phyloP scores from a whole-genome alignment of 2,797 vertebrate genomes.

The Brachymystax lenok region DNA sequence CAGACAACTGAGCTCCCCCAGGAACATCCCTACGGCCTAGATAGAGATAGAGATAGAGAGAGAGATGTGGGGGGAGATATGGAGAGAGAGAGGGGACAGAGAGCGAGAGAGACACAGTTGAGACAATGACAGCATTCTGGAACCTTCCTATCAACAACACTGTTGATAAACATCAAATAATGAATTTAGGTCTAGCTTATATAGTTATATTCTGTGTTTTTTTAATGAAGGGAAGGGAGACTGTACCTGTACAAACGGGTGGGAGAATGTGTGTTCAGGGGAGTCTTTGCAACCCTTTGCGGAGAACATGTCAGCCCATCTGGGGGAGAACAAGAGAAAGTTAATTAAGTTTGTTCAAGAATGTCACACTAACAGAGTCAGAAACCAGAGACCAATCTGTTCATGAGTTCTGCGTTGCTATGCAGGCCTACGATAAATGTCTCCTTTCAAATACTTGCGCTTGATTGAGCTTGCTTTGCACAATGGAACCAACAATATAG shows the following conservation, averaged over 20 bases:
- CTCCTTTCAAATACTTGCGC: background rate
- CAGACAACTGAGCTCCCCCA: conserved; percentile 90
- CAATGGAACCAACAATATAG: background rate
- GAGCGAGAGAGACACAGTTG: background rate
- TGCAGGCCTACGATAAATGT: background rate
- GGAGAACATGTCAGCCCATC: conserved; percentile 88
- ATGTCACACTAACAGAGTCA: background rate
- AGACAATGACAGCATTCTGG: background rate
- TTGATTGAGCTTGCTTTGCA: background rate
- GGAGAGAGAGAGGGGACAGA: background rate
- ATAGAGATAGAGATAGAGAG: background rate
- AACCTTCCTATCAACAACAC: no score
- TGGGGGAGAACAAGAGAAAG: conserved; percentile 51
- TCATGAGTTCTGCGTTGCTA: background rate
- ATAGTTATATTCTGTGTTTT: background rate
- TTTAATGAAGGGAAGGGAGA: background rate
- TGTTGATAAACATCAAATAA: no score
- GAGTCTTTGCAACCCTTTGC: conserved; percentile 75
- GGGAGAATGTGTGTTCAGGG: conserved; percentile 77
- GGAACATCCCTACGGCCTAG: conserved; percentile 93
- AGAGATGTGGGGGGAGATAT: background rate
- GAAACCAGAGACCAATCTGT: background rate
- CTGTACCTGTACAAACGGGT: conserved; percentile 91
- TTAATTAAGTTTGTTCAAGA: background rate
- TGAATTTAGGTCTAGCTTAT: background rate